Conservation (phyloP, 2,888 invertebrate species). For the Taphrorychus bicolor region DNA sequence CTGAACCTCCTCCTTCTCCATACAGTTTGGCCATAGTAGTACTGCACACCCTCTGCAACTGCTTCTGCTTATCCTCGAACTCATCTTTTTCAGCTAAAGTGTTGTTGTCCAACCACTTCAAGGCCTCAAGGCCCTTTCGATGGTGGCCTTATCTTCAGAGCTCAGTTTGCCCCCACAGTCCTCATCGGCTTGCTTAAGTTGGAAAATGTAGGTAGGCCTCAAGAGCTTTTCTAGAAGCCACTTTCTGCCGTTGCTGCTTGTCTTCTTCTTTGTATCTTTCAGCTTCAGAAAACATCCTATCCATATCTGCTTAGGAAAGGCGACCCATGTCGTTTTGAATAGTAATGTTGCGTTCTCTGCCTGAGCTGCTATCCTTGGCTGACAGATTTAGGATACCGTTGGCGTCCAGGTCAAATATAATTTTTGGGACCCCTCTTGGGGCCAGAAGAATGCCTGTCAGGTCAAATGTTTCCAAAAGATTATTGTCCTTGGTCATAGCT, state of each 20-base stretch:
- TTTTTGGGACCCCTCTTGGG: slow-evolving; percentile 72
- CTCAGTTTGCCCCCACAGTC: slow-evolving; percentile 70
- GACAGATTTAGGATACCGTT: slow-evolving; percentile 73
- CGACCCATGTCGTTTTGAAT: slow-evolving; percentile 86
- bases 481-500: slow-evolving; percentile 85
- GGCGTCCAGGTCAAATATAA: slow-evolving; percentile 77
- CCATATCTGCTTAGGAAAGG: slow-evolving; percentile 81
- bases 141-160: slow-evolving; percentile 61
- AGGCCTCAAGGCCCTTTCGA: slow-evolving; percentile 64
- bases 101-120: slow-evolving; percentile 76
- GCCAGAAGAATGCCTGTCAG: slow-evolving; percentile 75
- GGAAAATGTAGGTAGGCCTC: slow-evolving; percentile 75
- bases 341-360: slow-evolving; percentile 75
- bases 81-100: slow-evolving; percentile 69
- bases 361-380: slow-evolving; percentile 67
- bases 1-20: slow-evolving; percentile 36
- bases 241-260: slow-evolving; percentile 70
- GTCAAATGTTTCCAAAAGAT: slow-evolving; percentile 71
- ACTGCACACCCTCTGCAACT: slow-evolving; percentile 60
- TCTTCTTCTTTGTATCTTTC: slow-evolving; percentile 77
- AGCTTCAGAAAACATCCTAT: slow-evolving; percentile 78
- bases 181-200: slow-evolving; percentile 72
- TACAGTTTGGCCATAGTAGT: slow-evolving; percentile 69
- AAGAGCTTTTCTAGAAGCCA: slow-evolving; percentile 73
- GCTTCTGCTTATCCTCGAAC: slow-evolving; percentile 67